phyloP scores from a whole-genome alignment of 1,140 invertebrate species.

The Cherax destructor region DNA sequence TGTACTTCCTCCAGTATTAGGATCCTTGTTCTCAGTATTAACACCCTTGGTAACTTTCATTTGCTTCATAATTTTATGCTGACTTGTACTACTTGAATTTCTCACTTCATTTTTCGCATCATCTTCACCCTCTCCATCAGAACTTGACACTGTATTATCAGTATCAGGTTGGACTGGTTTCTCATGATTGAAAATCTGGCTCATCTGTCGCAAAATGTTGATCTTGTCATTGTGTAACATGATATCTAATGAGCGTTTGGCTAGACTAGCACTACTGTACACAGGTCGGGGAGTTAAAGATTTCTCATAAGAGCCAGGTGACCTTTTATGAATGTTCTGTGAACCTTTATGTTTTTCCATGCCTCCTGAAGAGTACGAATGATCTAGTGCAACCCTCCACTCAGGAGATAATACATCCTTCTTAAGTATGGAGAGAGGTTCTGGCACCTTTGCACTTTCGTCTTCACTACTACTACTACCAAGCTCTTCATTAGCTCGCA shows the following conservation, averaged over 20 bases:
- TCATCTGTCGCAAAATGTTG: conserved; percentile 60
- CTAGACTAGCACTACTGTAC: conserved; percentile 53
- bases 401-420: conserved; percentile 49
- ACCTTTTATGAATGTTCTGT: conserved; percentile 32
- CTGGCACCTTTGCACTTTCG: conserved; percentile 28
- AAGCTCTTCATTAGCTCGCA: conserved; percentile 39
- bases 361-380: conserved; percentile 52
- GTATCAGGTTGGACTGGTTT: conserved; percentile 39
- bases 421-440: background rate
- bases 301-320: conserved; percentile 54
- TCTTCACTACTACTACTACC: conserved; percentile 61
- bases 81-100: background rate
- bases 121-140: conserved; percentile 48
- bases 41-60: background rate
- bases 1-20: background rate
- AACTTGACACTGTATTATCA: conserved; percentile 38
- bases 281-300: conserved; percentile 48
- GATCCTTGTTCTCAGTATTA: background rate
- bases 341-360: conserved; percentile 20
- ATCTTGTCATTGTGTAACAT: conserved; percentile 66
- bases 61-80: conserved; percentile 4
- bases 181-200: conserved; percentile 59
- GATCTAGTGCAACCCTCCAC: conserved; percentile 54
- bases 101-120: background rate
- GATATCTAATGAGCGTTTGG: conserved; percentile 52